Percentiles rank a stretch among this genome's conserved stretches.
Conservation (phyloP, 2,888 invertebrate species). For the Hedychridium roseum region DNA sequence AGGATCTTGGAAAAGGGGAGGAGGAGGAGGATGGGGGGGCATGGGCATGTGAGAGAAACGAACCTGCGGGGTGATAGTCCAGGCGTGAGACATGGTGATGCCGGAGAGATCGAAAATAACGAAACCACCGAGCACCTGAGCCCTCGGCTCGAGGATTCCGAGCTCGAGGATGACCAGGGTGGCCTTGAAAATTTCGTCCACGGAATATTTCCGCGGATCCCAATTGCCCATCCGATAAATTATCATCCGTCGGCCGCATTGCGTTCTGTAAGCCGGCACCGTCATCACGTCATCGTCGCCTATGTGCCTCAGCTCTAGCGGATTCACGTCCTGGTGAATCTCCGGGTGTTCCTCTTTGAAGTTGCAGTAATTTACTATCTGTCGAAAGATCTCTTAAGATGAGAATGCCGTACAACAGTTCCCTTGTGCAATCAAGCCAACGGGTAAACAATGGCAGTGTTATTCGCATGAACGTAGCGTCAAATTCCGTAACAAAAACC, state of each 20-base stretch:
- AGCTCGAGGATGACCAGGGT: conserved; percentile 76
- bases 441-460: too few relatives aligned
- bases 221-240: conserved; percentile 80
- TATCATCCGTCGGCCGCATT: conserved; percentile 76
- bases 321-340: conserved; percentile 73
- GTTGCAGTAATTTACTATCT: conserved; percentile 79
- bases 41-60: too few relatives aligned
- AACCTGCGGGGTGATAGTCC: conserved; percentile 75
- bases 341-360: conserved; percentile 79
- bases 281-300: conserved; percentile 76
- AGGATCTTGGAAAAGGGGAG: not conserved
- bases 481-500: too few relatives aligned
- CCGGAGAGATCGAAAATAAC: conserved; percentile 80
- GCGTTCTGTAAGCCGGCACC: conserved; percentile 80
- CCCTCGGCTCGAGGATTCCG: conserved; percentile 77
- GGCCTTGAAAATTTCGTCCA: conserved; percentile 77
- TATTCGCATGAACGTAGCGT: too few relatives aligned
- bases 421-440: too few relatives aligned
- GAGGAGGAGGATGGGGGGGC: too few relatives aligned
- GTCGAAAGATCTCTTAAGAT: conserved; percentile 32
- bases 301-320: conserved; percentile 70
- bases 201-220: conserved; percentile 73
- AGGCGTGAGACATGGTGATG: conserved; percentile 75
- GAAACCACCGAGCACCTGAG: conserved; percentile 80
- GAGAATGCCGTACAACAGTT: too few relatives aligned